These are phyloP conservation scores for Acanthisitta chloris DNA, from an alignment of 2,113 vertebrate species.

Conservation along the genomic window DNA sequence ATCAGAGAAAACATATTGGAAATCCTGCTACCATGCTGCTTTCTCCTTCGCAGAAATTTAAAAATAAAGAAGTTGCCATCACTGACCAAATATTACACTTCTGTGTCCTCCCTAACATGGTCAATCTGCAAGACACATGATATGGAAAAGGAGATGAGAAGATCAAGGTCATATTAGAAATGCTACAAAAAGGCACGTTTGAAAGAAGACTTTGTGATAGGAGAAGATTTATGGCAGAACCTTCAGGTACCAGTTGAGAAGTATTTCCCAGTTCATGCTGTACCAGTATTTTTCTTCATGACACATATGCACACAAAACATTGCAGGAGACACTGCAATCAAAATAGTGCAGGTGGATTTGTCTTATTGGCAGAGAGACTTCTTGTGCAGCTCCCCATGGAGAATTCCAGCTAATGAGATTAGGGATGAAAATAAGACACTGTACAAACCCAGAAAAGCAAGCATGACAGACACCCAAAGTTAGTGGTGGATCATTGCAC, in stretches of 20 bases:
- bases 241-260: background rate
- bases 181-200: background rate
- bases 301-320: background rate
- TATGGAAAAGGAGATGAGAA: background rate
- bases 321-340: background rate
- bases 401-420: conserved; percentile 2
- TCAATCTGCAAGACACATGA: background rate
- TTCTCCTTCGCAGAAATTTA: background rate
- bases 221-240: background rate
- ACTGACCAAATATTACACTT: background rate
- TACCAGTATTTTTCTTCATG: background rate
- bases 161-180: background rate
- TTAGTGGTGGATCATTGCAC: background rate
- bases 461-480: background rate
- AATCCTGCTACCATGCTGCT: background rate
- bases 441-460: background rate
- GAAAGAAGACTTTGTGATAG: background rate
- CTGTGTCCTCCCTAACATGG: background rate
- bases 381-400: background rate
- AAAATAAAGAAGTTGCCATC: background rate
- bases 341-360: background rate
- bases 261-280: background rate
- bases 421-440: conserved; percentile 15
- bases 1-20: background rate
- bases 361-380: background rate